phyloP scores from a whole-genome alignment of 2,113 vertebrate genomes.

The Gobius niger region DNA sequence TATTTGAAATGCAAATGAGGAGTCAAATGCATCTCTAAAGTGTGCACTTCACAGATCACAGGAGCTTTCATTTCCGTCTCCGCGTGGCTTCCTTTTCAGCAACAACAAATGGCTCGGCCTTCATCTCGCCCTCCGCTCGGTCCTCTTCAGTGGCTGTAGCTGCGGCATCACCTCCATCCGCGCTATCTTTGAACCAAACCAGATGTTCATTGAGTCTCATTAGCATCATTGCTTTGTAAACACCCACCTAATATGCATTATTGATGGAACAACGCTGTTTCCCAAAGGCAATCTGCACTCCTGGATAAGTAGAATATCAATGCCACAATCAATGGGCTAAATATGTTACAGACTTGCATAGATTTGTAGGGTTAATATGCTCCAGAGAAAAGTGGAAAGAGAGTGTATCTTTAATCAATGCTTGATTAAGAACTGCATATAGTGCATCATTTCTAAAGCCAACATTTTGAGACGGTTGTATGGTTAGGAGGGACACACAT shows the following conservation, averaged over 20 bases:
- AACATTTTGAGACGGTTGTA: too few species aligned
- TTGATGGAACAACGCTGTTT: constrained; percentile 26
- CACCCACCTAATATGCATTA: constrained; percentile 16
- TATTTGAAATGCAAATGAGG: constrained; percentile 45
- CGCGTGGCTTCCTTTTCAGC: constrained; percentile 10
- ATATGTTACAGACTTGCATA: background rate
- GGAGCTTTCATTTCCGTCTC: constrained; percentile 3
- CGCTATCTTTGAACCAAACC: constrained; percentile 31
- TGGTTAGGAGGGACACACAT: too few species aligned
- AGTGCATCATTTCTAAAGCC: background rate
- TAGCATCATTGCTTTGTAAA: constrained; percentile 48
- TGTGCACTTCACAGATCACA: constrained; percentile 20
- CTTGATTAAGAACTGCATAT: background rate
- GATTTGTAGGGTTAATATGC: background rate
- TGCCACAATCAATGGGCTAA: background rate
- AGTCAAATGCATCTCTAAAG: constrained; percentile 34
- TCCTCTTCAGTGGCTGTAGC: background rate
- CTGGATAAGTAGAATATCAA: background rate
- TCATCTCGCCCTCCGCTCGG: background rate
- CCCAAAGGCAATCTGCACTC: background rate
- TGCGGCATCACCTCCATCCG: constrained; percentile 10
- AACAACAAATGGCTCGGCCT: constrained; percentile 23
- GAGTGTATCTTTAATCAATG: background rate
- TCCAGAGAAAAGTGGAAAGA: background rate
- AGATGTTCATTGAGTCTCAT: constrained; percentile 33